These are phyloP conservation scores for Lepisosteus oculatus DNA, from an alignment of 2,113 vertebrate genomes.

Conservation along the genomic window DNA sequence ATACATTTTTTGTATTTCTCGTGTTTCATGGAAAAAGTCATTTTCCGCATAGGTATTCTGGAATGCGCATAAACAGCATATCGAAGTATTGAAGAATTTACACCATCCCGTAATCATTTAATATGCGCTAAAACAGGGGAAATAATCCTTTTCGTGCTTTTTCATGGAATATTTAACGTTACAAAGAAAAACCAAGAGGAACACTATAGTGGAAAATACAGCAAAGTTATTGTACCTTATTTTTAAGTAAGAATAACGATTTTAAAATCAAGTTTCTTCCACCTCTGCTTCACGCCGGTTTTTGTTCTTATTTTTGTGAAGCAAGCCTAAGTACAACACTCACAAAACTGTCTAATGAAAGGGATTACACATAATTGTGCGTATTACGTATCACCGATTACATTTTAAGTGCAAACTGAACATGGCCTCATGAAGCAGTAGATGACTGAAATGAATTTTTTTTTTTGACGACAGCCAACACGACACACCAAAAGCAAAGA, in stretches of 20 bases:
- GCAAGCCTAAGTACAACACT: no score
- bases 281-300: no score
- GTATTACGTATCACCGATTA: no score
- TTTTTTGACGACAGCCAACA: neutral
- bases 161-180: neutral
- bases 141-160: conserved; percentile 41
- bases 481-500: neutral
- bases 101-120: conserved; percentile 71
- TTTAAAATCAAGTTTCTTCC: no score
- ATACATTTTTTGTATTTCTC: conserved; percentile 54
- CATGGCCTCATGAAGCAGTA: neutral
- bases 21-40: conserved; percentile 57
- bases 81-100: conserved; percentile 63
- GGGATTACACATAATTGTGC: no score
- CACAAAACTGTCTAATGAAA: no score
- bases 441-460: neutral
- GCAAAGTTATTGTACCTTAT: no score
- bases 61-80: conserved; percentile 59
- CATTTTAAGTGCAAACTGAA: neutral
- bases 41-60: conserved; percentile 11
- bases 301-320: no score
- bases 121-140: conserved; percentile 69
- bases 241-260: no score
- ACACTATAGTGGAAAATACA: neutral
- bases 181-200: neutral